These are phyloP conservation scores for Priocnemis perturbator DNA, from an alignment of 2,888 invertebrate species.

Conservation along the genomic window DNA sequence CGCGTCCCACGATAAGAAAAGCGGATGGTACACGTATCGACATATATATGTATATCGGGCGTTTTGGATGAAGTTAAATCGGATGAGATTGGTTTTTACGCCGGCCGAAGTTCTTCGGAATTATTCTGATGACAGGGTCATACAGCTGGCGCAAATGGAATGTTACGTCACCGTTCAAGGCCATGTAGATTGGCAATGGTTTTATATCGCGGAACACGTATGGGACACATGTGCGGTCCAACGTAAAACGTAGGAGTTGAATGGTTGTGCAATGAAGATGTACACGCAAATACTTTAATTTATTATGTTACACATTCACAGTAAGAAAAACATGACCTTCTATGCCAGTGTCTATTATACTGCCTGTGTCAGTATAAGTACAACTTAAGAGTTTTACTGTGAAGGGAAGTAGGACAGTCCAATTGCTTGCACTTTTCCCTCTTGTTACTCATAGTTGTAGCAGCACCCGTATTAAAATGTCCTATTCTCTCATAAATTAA, in stretches of 20 bases:
- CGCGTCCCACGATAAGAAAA: too few relatives aligned
- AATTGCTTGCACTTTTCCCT: constrained; percentile 21
- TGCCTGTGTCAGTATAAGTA: constrained; percentile 32
- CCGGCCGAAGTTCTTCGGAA: too few relatives aligned
- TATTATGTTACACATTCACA: constrained; percentile 64
- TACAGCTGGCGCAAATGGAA: too few relatives aligned
- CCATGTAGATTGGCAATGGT: too few relatives aligned
- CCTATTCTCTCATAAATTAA: constrained; percentile 45
- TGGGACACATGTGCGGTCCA: too few relatives aligned
- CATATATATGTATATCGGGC: too few relatives aligned
- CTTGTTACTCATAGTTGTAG: constrained; percentile 17
- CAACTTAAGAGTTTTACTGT: constrained; percentile 32
- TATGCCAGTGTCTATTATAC: constrained; percentile 28
- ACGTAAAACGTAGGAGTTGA: constrained; percentile 2
- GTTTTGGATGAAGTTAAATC: too few relatives aligned
- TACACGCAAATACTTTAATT: constrained; percentile 60
- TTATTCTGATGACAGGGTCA: too few relatives aligned
- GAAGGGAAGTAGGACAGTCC: constrained; percentile 18
- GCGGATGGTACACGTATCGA: too few relatives aligned
- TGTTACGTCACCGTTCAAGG: too few relatives aligned
- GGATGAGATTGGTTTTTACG: too few relatives aligned
- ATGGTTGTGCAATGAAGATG: constrained; percentile 6
- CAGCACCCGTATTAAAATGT: constrained; percentile 37
- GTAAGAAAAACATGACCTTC: constrained; percentile 54
- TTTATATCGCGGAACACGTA: too few relatives aligned